phyloP scores from a whole-genome alignment of 2,888 invertebrate genomes.

The Leucania comma region DNA sequence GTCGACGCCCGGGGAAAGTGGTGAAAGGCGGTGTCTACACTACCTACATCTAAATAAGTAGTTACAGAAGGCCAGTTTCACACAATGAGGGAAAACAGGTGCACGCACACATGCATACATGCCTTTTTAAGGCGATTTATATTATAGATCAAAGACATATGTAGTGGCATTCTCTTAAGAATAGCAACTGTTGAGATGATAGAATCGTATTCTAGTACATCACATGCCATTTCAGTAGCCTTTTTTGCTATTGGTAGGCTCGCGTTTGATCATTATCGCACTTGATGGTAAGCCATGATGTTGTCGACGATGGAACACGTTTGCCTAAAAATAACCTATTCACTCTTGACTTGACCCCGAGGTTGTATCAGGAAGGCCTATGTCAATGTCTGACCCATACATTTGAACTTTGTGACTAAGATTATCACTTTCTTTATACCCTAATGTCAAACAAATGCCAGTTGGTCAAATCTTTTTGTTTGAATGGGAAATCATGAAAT shows the following conservation, averaged over 20 bases:
- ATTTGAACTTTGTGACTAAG: background rate
- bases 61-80: conserved; percentile 1
- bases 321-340: too few relatives aligned
- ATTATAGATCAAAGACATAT: background rate
- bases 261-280: too few relatives aligned
- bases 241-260: too few relatives aligned
- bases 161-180: background rate
- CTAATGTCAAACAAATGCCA: background rate
- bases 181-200: background rate
- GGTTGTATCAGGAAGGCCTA: too few relatives aligned
- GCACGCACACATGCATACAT: background rate
- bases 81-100: background rate
- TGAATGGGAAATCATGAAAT: too few relatives aligned
- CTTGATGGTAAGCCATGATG: too few relatives aligned
- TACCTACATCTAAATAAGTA: background rate
- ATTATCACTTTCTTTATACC: background rate
- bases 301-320: too few relatives aligned
- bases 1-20: conserved; percentile 58
- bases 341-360: too few relatives aligned
- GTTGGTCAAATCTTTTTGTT: too few relatives aligned
- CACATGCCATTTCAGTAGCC: background rate
- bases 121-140: background rate
- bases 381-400: too few relatives aligned
- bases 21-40: conserved; percentile 49
- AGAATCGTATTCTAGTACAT: background rate